These are phyloP conservation scores for Champsocephalus esox DNA, from an alignment of 2,797 vertebrate species.

Conservation along the genomic window DNA sequence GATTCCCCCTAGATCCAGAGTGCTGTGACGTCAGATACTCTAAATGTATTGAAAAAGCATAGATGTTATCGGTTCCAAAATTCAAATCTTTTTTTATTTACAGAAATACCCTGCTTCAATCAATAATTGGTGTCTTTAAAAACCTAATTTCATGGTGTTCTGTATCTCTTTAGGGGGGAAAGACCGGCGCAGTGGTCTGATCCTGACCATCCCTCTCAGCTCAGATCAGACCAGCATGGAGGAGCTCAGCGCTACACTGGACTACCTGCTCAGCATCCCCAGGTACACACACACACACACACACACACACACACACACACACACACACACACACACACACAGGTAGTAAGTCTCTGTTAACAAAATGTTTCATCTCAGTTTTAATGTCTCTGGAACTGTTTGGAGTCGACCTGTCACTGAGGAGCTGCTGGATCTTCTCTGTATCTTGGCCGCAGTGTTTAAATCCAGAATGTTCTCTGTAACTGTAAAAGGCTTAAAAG, in stretches of 20 bases:
- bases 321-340: too few relatives aligned
- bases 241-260: conserved; percentile 94
- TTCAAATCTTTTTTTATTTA: too few relatives aligned
- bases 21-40: too few relatives aligned
- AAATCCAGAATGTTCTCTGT: conserved; percentile 28
- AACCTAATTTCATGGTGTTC: neutral
- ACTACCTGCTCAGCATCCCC: conserved; percentile 98
- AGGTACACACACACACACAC: conserved; percentile 76
- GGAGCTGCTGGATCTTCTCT: conserved; percentile 9
- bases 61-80: too few relatives aligned
- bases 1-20: too few relatives aligned
- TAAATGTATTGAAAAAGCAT: too few relatives aligned
- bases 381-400: neutral
- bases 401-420: neutral
- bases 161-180: conserved; percentile 89
- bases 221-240: conserved; percentile 99
- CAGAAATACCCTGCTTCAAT: too few relatives aligned
- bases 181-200: conserved; percentile 97
- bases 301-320: too few relatives aligned
- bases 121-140: too few relatives aligned
- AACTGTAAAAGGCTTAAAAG: conserved; percentile 37
- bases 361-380: too few relatives aligned
- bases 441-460: neutral
- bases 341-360: too few relatives aligned
- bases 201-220: conserved; percentile 97